Evolutionary conservation across 2,797 vertebrate species (phyloP).

Genomic region (Melanotaenia trifasciata): DNA sequence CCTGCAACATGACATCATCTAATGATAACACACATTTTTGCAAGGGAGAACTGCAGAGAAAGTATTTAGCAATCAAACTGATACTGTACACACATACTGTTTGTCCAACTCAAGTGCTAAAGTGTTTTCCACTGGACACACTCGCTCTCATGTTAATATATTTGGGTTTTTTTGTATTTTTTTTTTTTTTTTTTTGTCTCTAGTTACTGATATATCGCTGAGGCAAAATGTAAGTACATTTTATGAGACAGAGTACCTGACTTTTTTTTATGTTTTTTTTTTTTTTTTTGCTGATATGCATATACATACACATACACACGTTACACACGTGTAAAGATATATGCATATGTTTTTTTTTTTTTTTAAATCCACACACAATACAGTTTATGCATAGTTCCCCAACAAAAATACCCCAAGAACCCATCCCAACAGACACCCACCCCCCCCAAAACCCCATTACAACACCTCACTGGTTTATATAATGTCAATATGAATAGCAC

Average conservation of each 20-base stretch:
- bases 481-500: conserved; percentile 95
- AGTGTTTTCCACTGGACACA: conserved; percentile 81
- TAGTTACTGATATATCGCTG: conserved; percentile 88
- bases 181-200: conserved; percentile 61
- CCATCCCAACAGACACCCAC: conserved; percentile 65
- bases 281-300: conserved; percentile 81
- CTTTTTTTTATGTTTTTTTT: conserved; percentile 74
- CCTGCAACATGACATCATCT: conserved; percentile 99
- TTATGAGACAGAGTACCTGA: conserved; percentile 88
- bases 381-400: conserved; percentile 97
- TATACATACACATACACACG: conserved; percentile 76
- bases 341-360: conserved; percentile 82
- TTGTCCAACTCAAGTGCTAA: conserved; percentile 96
- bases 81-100: conserved; percentile 96
- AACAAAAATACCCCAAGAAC: conserved; percentile 69
- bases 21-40: conserved; percentile 99
- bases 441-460: conserved; percentile 67
- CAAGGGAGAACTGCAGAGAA: conserved; percentile 98
- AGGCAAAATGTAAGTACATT: conserved; percentile 97
- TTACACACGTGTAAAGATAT: conserved; percentile 80
- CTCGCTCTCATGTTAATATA: conserved; percentile 80
- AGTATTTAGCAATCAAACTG: conserved; percentile 95
- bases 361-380: conserved; percentile 88
- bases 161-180: conserved; percentile 41
- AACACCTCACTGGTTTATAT: conserved; percentile 80